Conservation (phyloP, 1,140 invertebrate species). For the Eupeodes corollae region DNA sequence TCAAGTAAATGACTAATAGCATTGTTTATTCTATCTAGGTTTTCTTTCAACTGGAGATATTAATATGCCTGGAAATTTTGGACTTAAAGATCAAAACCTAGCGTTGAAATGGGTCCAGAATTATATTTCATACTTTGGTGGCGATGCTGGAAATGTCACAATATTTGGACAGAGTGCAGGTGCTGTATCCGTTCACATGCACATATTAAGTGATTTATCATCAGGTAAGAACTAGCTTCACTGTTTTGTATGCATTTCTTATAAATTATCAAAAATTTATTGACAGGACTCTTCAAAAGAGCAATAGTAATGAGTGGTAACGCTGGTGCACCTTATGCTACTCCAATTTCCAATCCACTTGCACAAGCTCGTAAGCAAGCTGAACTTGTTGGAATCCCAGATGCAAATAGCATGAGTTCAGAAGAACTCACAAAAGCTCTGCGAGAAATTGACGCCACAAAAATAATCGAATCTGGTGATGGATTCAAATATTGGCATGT, state of each 20-base stretch:
- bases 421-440: conserved; percentile 28
- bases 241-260: conserved; percentile 1
- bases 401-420: conserved; percentile 2
- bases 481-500: conserved; percentile 26
- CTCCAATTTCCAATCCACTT: conserved; percentile 37
- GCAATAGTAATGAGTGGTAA: conserved; percentile 46
- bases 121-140: conserved; percentile 32
- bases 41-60: conserved; percentile 35
- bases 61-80: conserved; percentile 43
- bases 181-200: conserved; percentile 38
- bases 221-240: conserved; percentile 20
- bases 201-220: conserved; percentile 37
- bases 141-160: conserved; percentile 42
- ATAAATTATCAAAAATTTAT: too few relatives aligned
- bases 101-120: conserved; percentile 40
- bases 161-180: conserved; percentile 49
- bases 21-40: conserved; percentile 11
- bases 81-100: conserved; percentile 45
- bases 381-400: conserved; percentile 11
- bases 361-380: conserved; percentile 23
- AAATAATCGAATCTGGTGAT: conserved; percentile 20
- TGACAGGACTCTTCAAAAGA: conserved; percentile 38
- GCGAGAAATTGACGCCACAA: conserved; percentile 17
- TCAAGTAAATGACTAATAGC: too few relatives aligned
- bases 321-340: conserved; percentile 41